Base-by-base conservation (phyloP, 2,113 vertebrate species). In the Philantomba maxwellii region DNA sequence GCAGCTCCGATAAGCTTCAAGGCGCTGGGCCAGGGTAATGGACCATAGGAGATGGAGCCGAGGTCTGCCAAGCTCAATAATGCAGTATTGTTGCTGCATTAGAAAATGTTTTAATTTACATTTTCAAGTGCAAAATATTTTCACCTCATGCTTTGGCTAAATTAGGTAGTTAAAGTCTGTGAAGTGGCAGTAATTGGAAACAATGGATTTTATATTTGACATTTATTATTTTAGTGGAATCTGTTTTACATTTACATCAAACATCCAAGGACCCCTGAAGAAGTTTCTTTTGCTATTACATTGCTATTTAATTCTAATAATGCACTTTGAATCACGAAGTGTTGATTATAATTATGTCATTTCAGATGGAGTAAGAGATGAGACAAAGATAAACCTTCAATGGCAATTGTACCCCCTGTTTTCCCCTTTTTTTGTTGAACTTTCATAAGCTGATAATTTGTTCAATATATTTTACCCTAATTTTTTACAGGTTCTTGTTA, bases 31-130 rank as follows among this genome's bases (percentile, higher is more conserved):
- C 14, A 51, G 36, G 95, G 98, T 98, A 98, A 98, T 88, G 96
- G 86, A 94, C 81, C 97, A 95, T 97, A 66, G 94, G 94, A 92
- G 75, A 95, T 57, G 85, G 87, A 7, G 53, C 47, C 21, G 49
- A 96, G 80, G 81, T 96, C 97, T 98, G 97, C 96, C 95, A 97
- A 97, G 90, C 97, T 95, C 81, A 91, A 60, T 95, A 98, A 93
- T 82, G 47, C 12, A 2, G 53, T 81, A 51, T 94, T 96, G 95
- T 94, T 96, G 89, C 87, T 97, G 36, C 97, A 97, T 30, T 88
- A 85, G 89, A 98, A 98, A 98, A 94, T 92, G 75, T 92, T 98
- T 98, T 97, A 96, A 98, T 98, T 97, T 98, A 97, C 97, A 97
- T 98, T 98, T 98, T 97, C 95, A 97, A 97, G 94, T 78, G 53